Evolutionary conservation across 2,888 invertebrate genomes (phyloP).

Genomic region (Apodemia mormo): DNA sequence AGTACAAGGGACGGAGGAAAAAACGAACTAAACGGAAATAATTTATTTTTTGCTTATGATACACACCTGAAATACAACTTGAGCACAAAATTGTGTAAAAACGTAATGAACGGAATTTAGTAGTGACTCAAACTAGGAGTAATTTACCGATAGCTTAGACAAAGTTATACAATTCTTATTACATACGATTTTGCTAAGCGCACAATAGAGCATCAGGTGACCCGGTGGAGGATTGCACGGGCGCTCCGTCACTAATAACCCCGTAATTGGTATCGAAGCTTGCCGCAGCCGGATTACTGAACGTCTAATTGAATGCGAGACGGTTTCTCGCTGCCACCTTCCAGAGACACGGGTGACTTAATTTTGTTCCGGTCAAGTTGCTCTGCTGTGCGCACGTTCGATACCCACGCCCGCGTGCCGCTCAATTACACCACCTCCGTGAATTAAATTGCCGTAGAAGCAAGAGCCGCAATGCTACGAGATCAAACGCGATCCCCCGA

Average conservation of each 20-base stretch:
- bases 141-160: neutral
- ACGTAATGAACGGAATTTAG: neutral
- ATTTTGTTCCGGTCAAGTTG: constrained; percentile 75
- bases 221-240: constrained; percentile 53
- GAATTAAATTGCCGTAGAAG: constrained; percentile 70
- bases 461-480: constrained; percentile 50
- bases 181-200: constrained; percentile 33
- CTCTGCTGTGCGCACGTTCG: constrained; percentile 69
- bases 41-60: too few species aligned
- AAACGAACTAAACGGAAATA: too few species aligned
- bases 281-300: constrained; percentile 79
- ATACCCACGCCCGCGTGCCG: constrained; percentile 49
- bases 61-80: neutral
- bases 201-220: constrained; percentile 38
- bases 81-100: neutral
- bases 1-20: too few species aligned
- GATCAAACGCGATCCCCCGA: constrained; percentile 65
- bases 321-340: constrained; percentile 56
- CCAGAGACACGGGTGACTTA: constrained; percentile 55
- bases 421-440: constrained; percentile 67
- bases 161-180: constrained; percentile 12
- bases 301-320: constrained; percentile 81
- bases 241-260: constrained; percentile 76
- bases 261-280: constrained; percentile 81
- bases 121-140: neutral